Evolutionary conservation across 2,888 invertebrate species (phyloP), one percentile per base, ranked within the genome.

Genomic region (Hydrotaea cyrtoneurina): DNA sequence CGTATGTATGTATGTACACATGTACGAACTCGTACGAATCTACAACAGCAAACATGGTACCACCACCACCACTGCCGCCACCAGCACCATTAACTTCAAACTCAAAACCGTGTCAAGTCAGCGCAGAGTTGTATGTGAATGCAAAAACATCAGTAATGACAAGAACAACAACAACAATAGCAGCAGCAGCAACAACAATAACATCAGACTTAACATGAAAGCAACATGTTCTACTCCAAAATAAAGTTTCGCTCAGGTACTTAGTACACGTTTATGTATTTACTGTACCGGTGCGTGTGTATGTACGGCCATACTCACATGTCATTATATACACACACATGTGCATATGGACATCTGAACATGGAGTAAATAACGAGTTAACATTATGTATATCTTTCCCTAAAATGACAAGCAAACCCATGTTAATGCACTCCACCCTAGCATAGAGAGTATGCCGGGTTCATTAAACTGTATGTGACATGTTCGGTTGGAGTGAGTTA

Each of bases 151-250:
- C 36, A 57, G 39, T 15, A 57, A 31, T 36, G 55, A 55, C 19
- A 57, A 19, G 39, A 55, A 21, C 73, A 57, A 55, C 55, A 73
- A 26, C 17, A n/a, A 71, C 46, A 5, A 15, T 23, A 43, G 26
- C 23, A 75, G 17, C 36, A 36, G 31, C 39, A 73, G 17, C 57
- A 31, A 13, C 73, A 57, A 55, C 55, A 73, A 55, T 17, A 17
- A 72, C 50, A 8, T 13, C 17, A 46, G 17, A 17, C 59, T 15
- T 50, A 50, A 50, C 50, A 50, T 74, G 21, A 75, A 57, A 76
- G 79, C 83, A 79, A 76, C 83, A 83, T 79, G 79, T 79, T 79
- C 36, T 71, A 36, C 50, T 74, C n/a, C n/a, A n/a, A n/a, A 50
- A n/a, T 50, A 50, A 50, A n/a, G 50, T 50, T 50, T 50, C n/a